Percentiles rank a stretch among this genome's conserved stretches.
phyloP scores from a whole-genome alignment of 2,888 invertebrate genomes.

The Andrena marginata region DNA sequence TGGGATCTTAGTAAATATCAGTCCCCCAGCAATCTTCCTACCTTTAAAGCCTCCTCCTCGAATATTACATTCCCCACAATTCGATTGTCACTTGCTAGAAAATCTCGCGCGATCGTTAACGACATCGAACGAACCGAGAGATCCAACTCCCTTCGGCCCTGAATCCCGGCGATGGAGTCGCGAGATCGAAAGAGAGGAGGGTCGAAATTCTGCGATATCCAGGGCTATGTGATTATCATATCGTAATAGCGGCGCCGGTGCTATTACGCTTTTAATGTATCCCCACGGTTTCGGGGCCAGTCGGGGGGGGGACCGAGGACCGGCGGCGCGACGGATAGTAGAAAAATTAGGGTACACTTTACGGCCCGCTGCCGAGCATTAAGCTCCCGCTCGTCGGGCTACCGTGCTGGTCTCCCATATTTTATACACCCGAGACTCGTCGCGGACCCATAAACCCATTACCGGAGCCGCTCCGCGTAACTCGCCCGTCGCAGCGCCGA shows the following conservation, averaged over 20 bases:
- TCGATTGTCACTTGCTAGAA: neutral
- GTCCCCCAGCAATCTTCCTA: too few relatives aligned
- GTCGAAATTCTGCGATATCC: constrained; percentile 68
- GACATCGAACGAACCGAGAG: neutral
- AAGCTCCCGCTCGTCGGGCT: constrained; percentile 48
- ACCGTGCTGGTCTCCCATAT: constrained; percentile 26
- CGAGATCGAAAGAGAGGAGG: constrained; percentile 14
- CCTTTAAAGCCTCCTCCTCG: too few relatives aligned
- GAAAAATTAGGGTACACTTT: constrained; percentile 66
- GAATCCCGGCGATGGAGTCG: neutral
- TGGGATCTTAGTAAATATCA: too few relatives aligned
- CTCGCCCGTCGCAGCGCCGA: neutral
- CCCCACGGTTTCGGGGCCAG: constrained; percentile 49
- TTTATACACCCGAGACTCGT: neutral
- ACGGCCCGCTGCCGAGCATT: constrained; percentile 53
- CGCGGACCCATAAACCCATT: neutral
- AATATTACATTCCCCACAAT: too few relatives aligned
- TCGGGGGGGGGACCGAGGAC: constrained; percentile 51
- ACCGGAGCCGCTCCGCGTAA: neutral
- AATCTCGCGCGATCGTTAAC: neutral
- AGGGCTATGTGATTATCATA: constrained; percentile 78
- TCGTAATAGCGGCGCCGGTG: constrained; percentile 80
- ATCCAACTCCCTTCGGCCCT: too few relatives aligned
- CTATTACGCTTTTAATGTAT: constrained; percentile 78
- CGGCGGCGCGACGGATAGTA: constrained; percentile 59